Base-by-base conservation (phyloP, 2,113 vertebrate species). In the Hippocampus barbouri region DNA sequence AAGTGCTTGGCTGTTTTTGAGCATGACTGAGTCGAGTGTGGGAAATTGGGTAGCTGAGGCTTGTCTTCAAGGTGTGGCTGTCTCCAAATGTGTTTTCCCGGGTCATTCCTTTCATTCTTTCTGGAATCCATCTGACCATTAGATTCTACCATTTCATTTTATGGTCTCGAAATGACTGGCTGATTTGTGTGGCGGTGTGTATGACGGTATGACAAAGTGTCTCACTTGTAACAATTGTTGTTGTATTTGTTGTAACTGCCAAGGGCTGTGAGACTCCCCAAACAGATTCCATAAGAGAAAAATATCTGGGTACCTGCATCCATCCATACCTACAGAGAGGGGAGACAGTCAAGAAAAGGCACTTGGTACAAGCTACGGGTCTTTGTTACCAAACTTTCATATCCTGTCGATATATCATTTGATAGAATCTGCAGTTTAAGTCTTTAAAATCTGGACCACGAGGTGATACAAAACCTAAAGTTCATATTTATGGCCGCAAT, bases 191-290 rank as follows among this genome's bases (percentile, higher is more conserved):
- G 41, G 64, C 21, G 40, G 72, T 47, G 63, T 43, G 60, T 25
- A 15, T 34, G 51, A 27, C 41, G 56, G 62, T 40, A 49, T 63
- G 63, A 66, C 41, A 53, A 64, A 68, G 75, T 53, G 54, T 68
- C 90, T 92, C 92, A 98, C 96, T 94, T 96, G 89, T 96, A 96
- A 88, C 96, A 98, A 89, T 98, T 90, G 84, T 98, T 98, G 91
- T 98, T 94, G 89, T 94, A 98, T 85, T 94, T 94, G 92, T 98
- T 98, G 92, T 98, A 98, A 91, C 96, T 98, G 79, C 96, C 95
- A 80, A 98, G 86, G 27, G 95, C 95, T 0, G 94, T 98, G 78
- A 98, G 93, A 73, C 95, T 96, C 71, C 96, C 96, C 78, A 97
- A 89, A 76, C 95, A 94, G 88, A 98, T 95, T 75, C 95, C 95